phyloP scores from a whole-genome alignment of 2,888 invertebrate species.

The Limnephilus lunatus region DNA sequence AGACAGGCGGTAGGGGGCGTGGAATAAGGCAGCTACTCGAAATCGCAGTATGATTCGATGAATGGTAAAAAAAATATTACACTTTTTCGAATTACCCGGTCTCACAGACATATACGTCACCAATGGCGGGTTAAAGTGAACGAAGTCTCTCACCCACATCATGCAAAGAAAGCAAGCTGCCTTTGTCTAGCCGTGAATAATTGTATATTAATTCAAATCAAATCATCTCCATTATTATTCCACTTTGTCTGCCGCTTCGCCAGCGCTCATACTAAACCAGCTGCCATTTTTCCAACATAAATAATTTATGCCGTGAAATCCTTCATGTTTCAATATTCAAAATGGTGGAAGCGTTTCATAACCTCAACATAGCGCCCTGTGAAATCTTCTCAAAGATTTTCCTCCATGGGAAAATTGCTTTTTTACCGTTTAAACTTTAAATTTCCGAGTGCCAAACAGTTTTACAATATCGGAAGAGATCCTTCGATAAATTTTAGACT shows the following conservation, averaged over 20 bases:
- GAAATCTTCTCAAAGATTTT: not conserved
- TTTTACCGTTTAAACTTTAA: not conserved
- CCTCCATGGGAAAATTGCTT: not conserved
- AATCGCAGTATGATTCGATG: too few relatives aligned
- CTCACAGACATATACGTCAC: too few relatives aligned
- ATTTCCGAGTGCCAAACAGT: not conserved
- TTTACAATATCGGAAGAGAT: not conserved
- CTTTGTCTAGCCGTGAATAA: not conserved
- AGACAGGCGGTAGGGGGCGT: too few relatives aligned
- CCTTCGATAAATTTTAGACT: not conserved
- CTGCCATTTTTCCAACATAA: not conserved
- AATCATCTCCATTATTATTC: not conserved
- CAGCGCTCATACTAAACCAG: not conserved
- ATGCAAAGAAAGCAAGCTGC: not conserved
- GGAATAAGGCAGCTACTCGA: too few relatives aligned
- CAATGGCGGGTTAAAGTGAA: too few relatives aligned
- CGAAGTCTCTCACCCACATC: not conserved
- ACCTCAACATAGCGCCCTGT: not conserved
- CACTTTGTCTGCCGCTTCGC: not conserved
- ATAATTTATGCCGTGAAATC: not conserved
- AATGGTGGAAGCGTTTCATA: not conserved
- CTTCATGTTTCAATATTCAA: not conserved
- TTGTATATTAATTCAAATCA: not conserved
- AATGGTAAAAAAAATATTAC: too few relatives aligned
- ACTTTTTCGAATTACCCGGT: too few relatives aligned